Base-by-base conservation (phyloP, 2,113 vertebrate genomes). In the Formicarius rufipectus region DNA sequence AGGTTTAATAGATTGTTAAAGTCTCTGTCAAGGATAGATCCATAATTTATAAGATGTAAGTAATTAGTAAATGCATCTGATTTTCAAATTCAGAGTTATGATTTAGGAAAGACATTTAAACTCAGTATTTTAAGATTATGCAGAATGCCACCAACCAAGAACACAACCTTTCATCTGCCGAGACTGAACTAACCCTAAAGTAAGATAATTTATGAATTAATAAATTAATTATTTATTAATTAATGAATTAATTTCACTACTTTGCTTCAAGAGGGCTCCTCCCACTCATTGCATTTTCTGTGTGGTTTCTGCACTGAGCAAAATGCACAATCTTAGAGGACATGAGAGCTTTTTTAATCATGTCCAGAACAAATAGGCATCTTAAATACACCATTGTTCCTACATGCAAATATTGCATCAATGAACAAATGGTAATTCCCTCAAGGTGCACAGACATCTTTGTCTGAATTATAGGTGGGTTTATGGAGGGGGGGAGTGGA, bases 11-110 rank as follows among this genome's bases (percentile, higher is more conserved):
- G 64, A 75, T 42, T 73, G 77, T 45, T 84, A 56, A 75, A 95
- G 62, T 60, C 66, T 79, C 58, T 74, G 89, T 79, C 81, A 95
- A 96, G 58, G 62, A 84, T 10, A 79, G n/a, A 89, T 47, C 22
- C 15, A 21, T 87, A 37, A 91, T 89, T 92, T 84, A 19, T 49
- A 87, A 79, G 37, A 78, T n/a, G n/a, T 59, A 58, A 91, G 37
- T 44, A 68, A 79, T 89, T 76, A 87, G 53, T 53, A 76, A 95
- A 82, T 30, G 3, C 20, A 87, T 42, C 37, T 49, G 49, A 45
- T 95, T 87, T 89, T 87, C 66, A 68, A 67, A 92, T 75, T 25
- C 69, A 60, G 60, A 79, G 31, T 28, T 60, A 49, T 68, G 71
- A 37, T 81, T 78, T 31, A 45, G 56, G 22, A 89, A 44, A 44